Percentiles rank a stretch among this genome's conserved stretches.
phyloP scores from a whole-genome alignment of 2,888 invertebrate species.

The Eumacrocentrus americanus region DNA sequence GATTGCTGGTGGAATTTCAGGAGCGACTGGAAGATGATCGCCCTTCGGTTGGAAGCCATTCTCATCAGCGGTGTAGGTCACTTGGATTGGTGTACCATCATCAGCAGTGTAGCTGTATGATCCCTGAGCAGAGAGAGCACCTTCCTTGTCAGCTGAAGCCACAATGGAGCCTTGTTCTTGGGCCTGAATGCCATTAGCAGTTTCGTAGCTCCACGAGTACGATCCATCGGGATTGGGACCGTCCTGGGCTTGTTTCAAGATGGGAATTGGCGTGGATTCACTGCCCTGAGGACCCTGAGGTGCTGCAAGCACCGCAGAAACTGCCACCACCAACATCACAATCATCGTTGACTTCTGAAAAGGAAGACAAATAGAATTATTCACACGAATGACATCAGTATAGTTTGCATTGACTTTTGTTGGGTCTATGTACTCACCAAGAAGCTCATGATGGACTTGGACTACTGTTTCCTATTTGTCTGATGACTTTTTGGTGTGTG shows the following conservation, averaged over 20 bases:
- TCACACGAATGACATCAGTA: too few species aligned
- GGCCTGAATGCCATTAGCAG: slow-evolving; percentile 62
- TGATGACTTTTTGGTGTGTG: slow-evolving; percentile 26
- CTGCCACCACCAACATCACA: slow-evolving; percentile 34
- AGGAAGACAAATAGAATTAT: slow-evolving; percentile 11
- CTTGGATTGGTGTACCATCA: slow-evolving; percentile 48
- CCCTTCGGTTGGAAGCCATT: slow-evolving; percentile 53
- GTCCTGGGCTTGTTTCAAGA: slow-evolving; percentile 50
- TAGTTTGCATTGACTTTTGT: too few species aligned
- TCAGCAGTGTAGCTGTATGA: slow-evolving; percentile 51
- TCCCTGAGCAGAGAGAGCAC: slow-evolving; percentile 44
- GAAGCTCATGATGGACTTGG: slow-evolving; percentile 30
- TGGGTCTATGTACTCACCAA: too few species aligned
- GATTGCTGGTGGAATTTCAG: slow-evolving; percentile 52
- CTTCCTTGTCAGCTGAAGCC: slow-evolving; percentile 18
- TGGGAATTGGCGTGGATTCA: slow-evolving; percentile 46
- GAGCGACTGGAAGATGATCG: slow-evolving; percentile 50
- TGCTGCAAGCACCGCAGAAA: slow-evolving; percentile 41
- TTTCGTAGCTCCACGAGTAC: slow-evolving; percentile 60
- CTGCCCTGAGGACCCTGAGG: too few species aligned
- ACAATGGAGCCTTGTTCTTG: slow-evolving; percentile 36
- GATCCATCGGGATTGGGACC: slow-evolving; percentile 58
- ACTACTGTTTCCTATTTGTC: slow-evolving; percentile 14
- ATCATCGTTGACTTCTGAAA: slow-evolving; percentile 8
- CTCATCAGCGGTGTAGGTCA: slow-evolving; percentile 53